These are phyloP conservation scores for Anhinga anhinga DNA, from an alignment of 2,113 vertebrate species.

Conservation along the genomic window DNA sequence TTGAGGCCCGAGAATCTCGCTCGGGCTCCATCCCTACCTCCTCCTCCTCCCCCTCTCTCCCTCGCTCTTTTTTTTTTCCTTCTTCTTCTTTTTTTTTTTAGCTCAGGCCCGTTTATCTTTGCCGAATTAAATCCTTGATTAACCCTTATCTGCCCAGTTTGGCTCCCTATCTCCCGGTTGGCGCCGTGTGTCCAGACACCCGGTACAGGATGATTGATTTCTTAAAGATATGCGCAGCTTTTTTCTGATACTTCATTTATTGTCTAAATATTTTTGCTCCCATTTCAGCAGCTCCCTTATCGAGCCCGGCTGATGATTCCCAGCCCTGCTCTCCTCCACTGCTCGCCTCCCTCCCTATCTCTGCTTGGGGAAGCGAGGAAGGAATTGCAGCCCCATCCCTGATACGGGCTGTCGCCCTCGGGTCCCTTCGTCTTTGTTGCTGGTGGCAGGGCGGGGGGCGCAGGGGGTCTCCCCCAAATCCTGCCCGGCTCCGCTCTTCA, in stretches of 20 bases:
- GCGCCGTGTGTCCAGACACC: slow-evolving; percentile 97
- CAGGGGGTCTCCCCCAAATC: not conserved
- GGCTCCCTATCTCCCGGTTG: slow-evolving; percentile 88
- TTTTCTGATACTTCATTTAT: slow-evolving; percentile 93
- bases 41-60: not conserved
- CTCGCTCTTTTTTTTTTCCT: not conserved
- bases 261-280: slow-evolving; percentile 91
- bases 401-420: slow-evolving; percentile 12
- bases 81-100: not conserved
- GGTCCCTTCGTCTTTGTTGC: not conserved
- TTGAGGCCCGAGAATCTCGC: not conserved
- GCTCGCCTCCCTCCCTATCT: slow-evolving; percentile 50
- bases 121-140: slow-evolving; percentile 82
- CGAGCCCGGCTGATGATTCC: slow-evolving; percentile 73
- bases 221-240: slow-evolving; percentile 88
- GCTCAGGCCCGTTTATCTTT: slow-evolving; percentile 73
- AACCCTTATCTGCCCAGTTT: slow-evolving; percentile 85
- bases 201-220: slow-evolving; percentile 96
- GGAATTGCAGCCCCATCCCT: slow-evolving; percentile 56
- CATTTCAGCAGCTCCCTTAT: slow-evolving; percentile 77
- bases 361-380: slow-evolving; percentile 50
- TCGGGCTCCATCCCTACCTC: not conserved
- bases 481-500: not conserved
- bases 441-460: not conserved
- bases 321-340: slow-evolving; percentile 54